These are phyloP conservation scores for Pachycephala philippinensis DNA, from an alignment of 2,113 vertebrate species.

Conservation along the genomic window DNA sequence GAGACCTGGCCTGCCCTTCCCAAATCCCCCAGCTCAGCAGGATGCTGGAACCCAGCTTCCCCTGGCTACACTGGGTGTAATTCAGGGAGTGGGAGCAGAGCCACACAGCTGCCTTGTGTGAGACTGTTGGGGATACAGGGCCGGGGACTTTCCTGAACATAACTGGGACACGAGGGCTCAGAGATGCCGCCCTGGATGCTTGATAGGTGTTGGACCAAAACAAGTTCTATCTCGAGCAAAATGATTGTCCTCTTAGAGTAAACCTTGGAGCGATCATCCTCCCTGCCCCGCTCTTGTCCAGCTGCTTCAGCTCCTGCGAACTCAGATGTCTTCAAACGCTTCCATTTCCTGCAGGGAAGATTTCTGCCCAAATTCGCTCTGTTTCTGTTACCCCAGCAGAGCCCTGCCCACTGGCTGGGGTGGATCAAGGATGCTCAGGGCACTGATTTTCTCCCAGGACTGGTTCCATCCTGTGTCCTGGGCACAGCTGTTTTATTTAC, in stretches of 20 bases:
- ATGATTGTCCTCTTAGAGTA: background rate
- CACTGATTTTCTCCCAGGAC: background rate
- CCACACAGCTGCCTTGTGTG: background rate
- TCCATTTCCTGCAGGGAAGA: background rate
- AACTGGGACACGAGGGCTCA: background rate
- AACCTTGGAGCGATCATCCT: background rate
- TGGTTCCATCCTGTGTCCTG: background rate
- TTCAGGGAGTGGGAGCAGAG: background rate
- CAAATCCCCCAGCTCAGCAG: background rate
- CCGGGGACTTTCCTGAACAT: background rate
- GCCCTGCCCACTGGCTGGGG: background rate
- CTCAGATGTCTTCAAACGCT: background rate
- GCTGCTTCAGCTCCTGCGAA: background rate
- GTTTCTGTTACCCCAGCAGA: background rate
- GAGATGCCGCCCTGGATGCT: background rate
- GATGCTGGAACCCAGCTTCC: background rate
- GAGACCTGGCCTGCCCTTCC: background rate
- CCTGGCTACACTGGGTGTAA: background rate
- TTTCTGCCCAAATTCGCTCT: background rate
- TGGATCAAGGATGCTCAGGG: background rate
- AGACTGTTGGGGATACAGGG: background rate
- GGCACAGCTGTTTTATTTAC: background rate
- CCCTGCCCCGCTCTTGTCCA: background rate
- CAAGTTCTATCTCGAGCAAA: background rate
- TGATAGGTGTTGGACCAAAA: rapidly evolving